Evolutionary conservation across 2,797 vertebrate species (phyloP).

Genomic region (Danio aesculapii): DNA sequence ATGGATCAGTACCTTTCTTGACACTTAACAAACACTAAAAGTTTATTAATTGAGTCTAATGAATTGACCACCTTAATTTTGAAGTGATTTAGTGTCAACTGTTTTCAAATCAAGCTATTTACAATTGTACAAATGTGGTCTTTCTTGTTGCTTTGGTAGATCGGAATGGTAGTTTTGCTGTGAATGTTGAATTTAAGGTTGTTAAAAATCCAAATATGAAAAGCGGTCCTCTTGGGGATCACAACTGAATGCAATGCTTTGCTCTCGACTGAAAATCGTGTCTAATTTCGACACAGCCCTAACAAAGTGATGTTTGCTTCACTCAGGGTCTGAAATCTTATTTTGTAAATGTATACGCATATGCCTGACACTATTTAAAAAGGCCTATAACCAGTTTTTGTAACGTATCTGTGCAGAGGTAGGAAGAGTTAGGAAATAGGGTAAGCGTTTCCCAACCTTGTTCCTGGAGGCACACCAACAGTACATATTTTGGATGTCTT

Average conservation of each 20-base stretch:
- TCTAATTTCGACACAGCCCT: conserved; percentile 22
- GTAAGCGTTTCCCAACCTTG: too few relatives aligned
- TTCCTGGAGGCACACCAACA: too few relatives aligned
- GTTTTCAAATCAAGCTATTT: conserved; percentile 16
- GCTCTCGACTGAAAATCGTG: conserved; percentile 13
- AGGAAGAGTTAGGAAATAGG: background rate
- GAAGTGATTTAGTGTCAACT: background rate
- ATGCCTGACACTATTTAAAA: conserved; percentile 40
- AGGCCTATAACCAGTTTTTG: conserved; percentile 49
- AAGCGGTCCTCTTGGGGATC: background rate
- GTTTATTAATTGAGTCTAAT: too few relatives aligned
- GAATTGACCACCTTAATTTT: background rate
- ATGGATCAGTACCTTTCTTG: background rate
- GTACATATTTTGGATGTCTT: too few relatives aligned
- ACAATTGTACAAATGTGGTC: conserved; percentile 16
- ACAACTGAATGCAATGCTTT: conserved; percentile 17
- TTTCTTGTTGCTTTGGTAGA: conserved; percentile 33
- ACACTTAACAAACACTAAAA: background rate
- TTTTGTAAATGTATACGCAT: conserved; percentile 19
- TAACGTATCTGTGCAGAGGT: conserved; percentile 39
- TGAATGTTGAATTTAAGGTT: conserved; percentile 1
- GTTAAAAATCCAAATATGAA: conserved; percentile 10
- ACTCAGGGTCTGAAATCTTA: conserved; percentile 14
- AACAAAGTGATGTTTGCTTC: conserved; percentile 43
- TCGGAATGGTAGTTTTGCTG: conserved; percentile 6